Conservation (phyloP, 1,140 invertebrate genomes). For the Drosophila oshimai region DNA sequence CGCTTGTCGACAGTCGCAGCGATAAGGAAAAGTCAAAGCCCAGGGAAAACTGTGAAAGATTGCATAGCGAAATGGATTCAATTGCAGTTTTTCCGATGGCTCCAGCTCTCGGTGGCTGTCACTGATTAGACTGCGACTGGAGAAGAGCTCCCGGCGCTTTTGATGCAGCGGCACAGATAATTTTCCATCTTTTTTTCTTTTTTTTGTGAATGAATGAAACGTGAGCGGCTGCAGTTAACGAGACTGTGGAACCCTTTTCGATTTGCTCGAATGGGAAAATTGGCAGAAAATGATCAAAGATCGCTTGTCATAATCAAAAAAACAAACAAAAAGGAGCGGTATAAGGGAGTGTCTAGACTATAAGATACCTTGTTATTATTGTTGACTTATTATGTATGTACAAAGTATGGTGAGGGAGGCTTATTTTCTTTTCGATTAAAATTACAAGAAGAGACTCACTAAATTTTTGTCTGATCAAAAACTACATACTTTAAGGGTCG, state of each 20-base stretch:
- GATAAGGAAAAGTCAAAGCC: constrained; percentile 41
- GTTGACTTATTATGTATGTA: too few species aligned
- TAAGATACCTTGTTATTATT: neutral
- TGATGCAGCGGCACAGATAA: constrained; percentile 63
- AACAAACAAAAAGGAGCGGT: too few species aligned
- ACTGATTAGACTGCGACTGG: constrained; percentile 58
- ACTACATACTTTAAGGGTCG: too few species aligned
- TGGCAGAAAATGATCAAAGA: constrained; percentile 65
- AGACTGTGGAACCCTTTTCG: constrained; percentile 55
- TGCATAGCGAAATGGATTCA: constrained; percentile 70
- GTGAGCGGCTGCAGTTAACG: constrained; percentile 64
- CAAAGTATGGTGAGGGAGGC: too few species aligned
- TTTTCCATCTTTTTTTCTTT: constrained; percentile 54
- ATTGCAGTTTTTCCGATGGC: constrained; percentile 53
- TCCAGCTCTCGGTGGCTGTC: constrained; percentile 46
- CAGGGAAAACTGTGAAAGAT: constrained; percentile 67
- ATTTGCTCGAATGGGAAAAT: constrained; percentile 43
- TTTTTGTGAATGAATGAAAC: constrained; percentile 35
- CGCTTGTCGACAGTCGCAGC: constrained; percentile 30
- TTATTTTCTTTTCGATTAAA: too few species aligned
- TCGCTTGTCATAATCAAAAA: constrained; percentile 49
- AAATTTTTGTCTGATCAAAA: too few species aligned
- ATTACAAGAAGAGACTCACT: too few species aligned
- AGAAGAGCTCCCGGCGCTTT: constrained; percentile 46
- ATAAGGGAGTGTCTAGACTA: neutral